Conservation (phyloP, 2,797 vertebrate species). For the Pseudomugil gertrudae region DNA sequence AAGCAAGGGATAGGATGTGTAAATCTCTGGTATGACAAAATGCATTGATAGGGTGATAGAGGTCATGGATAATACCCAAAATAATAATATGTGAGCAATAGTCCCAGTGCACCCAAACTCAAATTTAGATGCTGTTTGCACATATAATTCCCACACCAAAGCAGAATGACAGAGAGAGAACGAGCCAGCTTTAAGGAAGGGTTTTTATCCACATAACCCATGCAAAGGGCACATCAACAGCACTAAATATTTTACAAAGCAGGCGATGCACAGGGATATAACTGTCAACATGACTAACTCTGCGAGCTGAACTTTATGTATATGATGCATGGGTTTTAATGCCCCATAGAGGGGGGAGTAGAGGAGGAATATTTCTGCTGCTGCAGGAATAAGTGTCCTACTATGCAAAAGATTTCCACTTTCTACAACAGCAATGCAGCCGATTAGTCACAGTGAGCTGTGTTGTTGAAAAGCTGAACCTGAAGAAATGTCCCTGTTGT, state of each 20-base stretch:
- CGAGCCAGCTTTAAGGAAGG: too few relatives aligned
- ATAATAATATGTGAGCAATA: constrained; percentile 31
- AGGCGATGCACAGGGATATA: constrained; percentile 32
- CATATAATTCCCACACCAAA: constrained; percentile 60
- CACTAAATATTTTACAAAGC: constrained; percentile 35
- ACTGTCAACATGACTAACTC: constrained; percentile 52
- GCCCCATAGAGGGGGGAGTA: constrained; percentile 23
- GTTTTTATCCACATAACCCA: constrained; percentile 44
- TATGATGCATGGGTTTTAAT: constrained; percentile 6
- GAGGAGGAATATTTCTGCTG: constrained; percentile 27
- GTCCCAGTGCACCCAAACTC: constrained; percentile 26
- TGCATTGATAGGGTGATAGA: constrained; percentile 7
- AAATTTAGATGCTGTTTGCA: constrained; percentile 18
- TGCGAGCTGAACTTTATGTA: constrained; percentile 16
- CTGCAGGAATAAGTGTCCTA: constrained; percentile 19
- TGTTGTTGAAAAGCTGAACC: constrained; percentile 16
- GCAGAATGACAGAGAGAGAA: constrained; percentile 29
- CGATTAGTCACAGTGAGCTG: constrained; percentile 27
- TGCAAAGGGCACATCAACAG: constrained; percentile 31
- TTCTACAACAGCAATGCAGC: constrained; percentile 22
- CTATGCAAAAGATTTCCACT: constrained; percentile 28
- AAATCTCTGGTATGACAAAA: constrained; percentile 6
- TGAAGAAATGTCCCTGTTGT: constrained; percentile 35
- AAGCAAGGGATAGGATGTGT: constrained; percentile 21
- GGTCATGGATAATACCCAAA: constrained; percentile 13